A percentile compares a stretch with the other conserved stretches of the same genome.
Evolutionary conservation across 1,140 invertebrate genomes (phyloP).

Genomic region (Eumaeus atala): DNA sequence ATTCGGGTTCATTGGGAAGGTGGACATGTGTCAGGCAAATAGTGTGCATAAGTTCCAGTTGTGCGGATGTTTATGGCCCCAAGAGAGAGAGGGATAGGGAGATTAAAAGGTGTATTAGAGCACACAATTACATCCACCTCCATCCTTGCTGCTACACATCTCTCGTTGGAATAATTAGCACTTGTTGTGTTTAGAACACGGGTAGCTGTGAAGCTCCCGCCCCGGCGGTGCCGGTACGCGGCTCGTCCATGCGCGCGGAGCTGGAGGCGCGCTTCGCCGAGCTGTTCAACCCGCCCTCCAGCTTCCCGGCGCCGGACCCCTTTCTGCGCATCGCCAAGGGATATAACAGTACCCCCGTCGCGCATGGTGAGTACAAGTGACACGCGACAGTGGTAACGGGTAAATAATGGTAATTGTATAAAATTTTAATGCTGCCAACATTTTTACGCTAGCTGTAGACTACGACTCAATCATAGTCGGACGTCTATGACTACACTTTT

Average conservation of each 20-base stretch:
- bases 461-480: background rate
- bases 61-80: too few relatives aligned
- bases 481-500: too few relatives aligned
- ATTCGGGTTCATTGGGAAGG: too few relatives aligned
- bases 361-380: constrained; percentile 54
- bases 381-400: background rate
- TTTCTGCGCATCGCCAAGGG: constrained; percentile 66
- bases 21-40: too few relatives aligned
- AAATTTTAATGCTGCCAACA: background rate
- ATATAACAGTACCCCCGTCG: constrained; percentile 59
- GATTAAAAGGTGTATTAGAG: too few relatives aligned
- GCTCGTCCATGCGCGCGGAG: constrained; percentile 60
- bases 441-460: background rate
- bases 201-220: constrained; percentile 24
- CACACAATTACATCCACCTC: too few relatives aligned
- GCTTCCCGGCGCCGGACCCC: constrained; percentile 61
- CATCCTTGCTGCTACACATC: too few relatives aligned
- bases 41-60: too few relatives aligned
- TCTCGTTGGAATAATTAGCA: too few relatives aligned
- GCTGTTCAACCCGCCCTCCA: constrained; percentile 40
- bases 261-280: constrained; percentile 62
- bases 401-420: background rate
- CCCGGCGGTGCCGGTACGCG: constrained; percentile 58
- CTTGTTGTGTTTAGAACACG: too few relatives aligned
- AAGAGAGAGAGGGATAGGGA: too few relatives aligned